Conservation (phyloP, 2,797 vertebrate species). For the Ispidina picta region DNA sequence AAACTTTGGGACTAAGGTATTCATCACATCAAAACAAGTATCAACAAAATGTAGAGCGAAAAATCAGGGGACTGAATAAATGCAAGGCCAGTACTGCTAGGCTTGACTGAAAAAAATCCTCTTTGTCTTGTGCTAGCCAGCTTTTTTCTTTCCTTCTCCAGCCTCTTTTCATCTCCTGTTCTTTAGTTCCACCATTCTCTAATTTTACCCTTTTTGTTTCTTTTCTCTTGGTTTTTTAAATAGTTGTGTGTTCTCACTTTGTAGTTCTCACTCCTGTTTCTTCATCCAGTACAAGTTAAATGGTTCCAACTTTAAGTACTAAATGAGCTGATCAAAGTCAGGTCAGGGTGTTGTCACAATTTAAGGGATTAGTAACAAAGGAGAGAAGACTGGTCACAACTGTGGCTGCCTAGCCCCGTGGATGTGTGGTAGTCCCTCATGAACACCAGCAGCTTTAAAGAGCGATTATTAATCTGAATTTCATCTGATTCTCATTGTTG, state of each 20-base stretch:
- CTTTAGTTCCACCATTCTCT: background rate
- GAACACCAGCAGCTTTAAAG: background rate
- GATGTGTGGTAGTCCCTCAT: background rate
- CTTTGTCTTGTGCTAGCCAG: background rate
- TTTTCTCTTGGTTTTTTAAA: background rate
- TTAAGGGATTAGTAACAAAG: background rate
- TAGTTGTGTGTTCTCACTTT: background rate
- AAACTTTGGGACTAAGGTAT: background rate
- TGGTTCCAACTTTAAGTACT: background rate
- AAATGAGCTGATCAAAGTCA: background rate
- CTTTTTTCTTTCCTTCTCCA: background rate
- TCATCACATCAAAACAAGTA: background rate
- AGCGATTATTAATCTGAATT: background rate
- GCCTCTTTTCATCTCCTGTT: background rate
- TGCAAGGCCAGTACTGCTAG: background rate
- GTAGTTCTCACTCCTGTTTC: background rate
- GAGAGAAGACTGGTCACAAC: background rate
- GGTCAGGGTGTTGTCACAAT: background rate
- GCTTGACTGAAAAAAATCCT: background rate
- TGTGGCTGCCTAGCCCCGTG: background rate
- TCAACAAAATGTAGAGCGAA: background rate
- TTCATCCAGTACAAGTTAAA: background rate
- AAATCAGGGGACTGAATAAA: background rate
- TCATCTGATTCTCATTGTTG: background rate
- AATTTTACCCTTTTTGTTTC: background rate